These are phyloP conservation scores for Ametastegia equiseti DNA, from an alignment of 2,888 invertebrate genomes.

Conservation along the genomic window DNA sequence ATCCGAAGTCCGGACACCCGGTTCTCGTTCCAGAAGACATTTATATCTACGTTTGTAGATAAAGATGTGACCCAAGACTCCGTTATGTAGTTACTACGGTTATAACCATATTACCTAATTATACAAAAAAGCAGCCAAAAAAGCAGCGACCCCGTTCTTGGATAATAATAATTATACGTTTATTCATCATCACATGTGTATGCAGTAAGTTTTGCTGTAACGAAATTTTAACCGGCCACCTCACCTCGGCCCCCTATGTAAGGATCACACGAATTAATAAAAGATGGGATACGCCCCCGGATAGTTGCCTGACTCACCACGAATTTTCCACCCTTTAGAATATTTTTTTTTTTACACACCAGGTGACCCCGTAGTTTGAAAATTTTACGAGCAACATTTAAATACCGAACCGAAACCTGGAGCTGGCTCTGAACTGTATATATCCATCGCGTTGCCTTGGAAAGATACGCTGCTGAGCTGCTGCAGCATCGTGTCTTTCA, in stretches of 20 bases:
- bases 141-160: background rate
- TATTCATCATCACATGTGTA: background rate
- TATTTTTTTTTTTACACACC: background rate
- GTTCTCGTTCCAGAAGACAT: background rate
- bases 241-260: background rate
- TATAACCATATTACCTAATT: background rate
- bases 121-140: background rate
- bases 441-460: background rate
- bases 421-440: background rate
- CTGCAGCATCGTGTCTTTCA: background rate
- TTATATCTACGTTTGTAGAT: background rate
- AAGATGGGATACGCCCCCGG: conserved; percentile 44
- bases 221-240: background rate
- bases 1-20: background rate
- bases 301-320: conserved; percentile 15
- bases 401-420: conserved; percentile 2
- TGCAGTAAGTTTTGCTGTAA: background rate
- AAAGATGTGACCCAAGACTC: background rate
- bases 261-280: conserved; percentile 6
- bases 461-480: too few relatives aligned
- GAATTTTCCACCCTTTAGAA: conserved; percentile 41
- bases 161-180: background rate
- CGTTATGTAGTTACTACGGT: background rate
- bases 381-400: conserved; percentile 45
- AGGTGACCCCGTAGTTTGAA: conserved; percentile 14